A percentile compares a stretch with the other conserved stretches of the same genome.
Conservation (phyloP, 2,888 invertebrate species). For the Hartigia nigra region DNA sequence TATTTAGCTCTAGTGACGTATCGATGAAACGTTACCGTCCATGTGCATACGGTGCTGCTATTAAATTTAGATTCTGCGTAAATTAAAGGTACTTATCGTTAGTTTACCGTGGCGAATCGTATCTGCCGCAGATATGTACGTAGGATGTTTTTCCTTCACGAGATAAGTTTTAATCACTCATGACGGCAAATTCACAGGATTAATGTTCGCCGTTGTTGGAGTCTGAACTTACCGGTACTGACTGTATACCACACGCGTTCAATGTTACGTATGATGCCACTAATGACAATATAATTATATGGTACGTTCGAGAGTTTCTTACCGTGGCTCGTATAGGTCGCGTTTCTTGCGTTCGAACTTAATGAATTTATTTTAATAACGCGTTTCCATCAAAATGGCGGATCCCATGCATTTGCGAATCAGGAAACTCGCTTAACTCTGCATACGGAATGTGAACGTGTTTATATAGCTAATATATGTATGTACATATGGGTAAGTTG, state of each 20-base stretch:
- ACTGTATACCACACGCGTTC: slow-evolving; percentile 25
- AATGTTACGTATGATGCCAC: slow-evolving; percentile 34
- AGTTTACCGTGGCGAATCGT: neutral
- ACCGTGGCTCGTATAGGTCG: slow-evolving; percentile 21
- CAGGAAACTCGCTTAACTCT: neutral
- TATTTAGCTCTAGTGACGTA: neutral
- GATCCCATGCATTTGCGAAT: neutral
- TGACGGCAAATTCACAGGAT: neutral
- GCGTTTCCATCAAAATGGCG: slow-evolving; percentile 7
- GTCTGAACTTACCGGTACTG: neutral
- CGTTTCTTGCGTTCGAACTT: slow-evolving; percentile 32
- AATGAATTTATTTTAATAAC: slow-evolving; percentile 52
- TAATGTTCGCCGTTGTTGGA: neutral
- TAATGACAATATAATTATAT: slow-evolving; percentile 59
- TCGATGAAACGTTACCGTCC: neutral
- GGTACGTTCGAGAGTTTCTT: slow-evolving; percentile 40
- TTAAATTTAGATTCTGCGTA: neutral
- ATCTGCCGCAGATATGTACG: neutral
- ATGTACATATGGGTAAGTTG: neutral
- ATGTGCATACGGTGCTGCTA: neutral
- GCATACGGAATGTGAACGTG: neutral
- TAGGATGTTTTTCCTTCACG: neutral
- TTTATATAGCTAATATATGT: neutral
- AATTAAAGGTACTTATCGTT: neutral
- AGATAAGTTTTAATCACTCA: neutral